phyloP scores from a whole-genome alignment of 37 sponge, comb jelly and placozoan species.

The Aplysina aerophoba region DNA sequence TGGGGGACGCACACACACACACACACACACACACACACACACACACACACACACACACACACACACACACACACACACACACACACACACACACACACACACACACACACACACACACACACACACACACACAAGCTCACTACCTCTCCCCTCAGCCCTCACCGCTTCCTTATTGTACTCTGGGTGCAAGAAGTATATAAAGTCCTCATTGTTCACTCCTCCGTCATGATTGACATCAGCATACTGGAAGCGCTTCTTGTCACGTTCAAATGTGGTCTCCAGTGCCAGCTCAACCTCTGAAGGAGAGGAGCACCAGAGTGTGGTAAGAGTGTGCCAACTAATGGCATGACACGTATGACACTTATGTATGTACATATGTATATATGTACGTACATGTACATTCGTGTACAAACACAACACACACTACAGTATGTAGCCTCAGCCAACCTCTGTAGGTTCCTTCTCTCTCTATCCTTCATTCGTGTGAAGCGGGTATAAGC shows the following conservation, averaged over 20 bases:
- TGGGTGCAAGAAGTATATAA: constrained; percentile 15
- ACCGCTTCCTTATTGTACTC: constrained; percentile 27
- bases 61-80: too few relatives aligned
- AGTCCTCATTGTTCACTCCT: not conserved
- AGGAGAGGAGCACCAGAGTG: not conserved
- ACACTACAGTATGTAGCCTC: too few relatives aligned
- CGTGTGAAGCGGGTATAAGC: too few relatives aligned
- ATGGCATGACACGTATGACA: not conserved
- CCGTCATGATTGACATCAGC: constrained; percentile 19
- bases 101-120: constrained; percentile 17
- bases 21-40: too few relatives aligned
- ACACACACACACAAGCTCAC: not conserved
- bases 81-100: constrained; percentile 15
- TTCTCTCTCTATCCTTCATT: too few relatives aligned
- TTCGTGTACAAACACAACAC: not conserved
- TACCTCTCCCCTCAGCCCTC: not conserved
- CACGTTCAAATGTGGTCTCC: not conserved
- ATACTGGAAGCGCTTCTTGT: constrained; percentile 7
- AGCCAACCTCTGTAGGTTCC: too few relatives aligned
- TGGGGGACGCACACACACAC: too few relatives aligned
- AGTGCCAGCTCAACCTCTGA: constrained; percentile 25
- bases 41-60: too few relatives aligned
- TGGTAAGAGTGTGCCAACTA: not conserved
- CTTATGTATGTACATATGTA: not conserved
- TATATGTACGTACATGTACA: not conserved